These are phyloP conservation scores for Ctenochaetus hawaiiensis DNA, from an alignment of 2,797 vertebrate species.

Conservation along the genomic window DNA sequence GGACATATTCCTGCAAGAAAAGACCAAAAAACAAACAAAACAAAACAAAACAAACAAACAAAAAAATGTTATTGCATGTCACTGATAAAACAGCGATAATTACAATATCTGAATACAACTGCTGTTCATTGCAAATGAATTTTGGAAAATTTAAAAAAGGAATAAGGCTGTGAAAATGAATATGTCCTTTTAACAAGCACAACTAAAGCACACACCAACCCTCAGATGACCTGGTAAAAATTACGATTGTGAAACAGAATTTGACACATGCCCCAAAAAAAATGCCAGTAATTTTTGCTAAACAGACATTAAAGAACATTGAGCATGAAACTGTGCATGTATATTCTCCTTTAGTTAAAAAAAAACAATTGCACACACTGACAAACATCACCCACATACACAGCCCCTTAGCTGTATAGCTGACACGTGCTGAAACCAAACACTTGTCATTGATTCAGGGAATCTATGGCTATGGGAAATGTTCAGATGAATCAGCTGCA, in stretches of 20 bases:
- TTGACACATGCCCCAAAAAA: background rate
- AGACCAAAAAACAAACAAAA: constrained; percentile 1
- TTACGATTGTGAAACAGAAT: background rate
- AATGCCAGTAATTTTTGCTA: background rate
- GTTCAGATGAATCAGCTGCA: constrained; percentile 61
- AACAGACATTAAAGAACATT: background rate
- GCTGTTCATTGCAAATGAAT: background rate
- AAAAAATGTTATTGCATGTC: background rate
- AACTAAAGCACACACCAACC: no score
- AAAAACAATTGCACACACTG: no score
- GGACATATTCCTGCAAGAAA: constrained; percentile 91
- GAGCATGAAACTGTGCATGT: background rate
- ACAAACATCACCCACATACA: background rate
- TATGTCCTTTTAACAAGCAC: no score
- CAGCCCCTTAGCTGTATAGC: background rate
- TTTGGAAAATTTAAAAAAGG: background rate
- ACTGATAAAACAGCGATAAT: background rate
- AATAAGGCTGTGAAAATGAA: background rate
- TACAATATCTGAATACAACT: background rate
- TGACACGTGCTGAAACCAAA: constrained; percentile 49
- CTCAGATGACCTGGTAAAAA: no score
- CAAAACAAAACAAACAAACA: background rate
- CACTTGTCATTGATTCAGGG: constrained; percentile 49
- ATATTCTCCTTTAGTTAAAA: no score
- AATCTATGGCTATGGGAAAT: constrained; percentile 55